Conservation (phyloP, 2,113 vertebrate genomes). For the Seriola quinqueradiata region DNA sequence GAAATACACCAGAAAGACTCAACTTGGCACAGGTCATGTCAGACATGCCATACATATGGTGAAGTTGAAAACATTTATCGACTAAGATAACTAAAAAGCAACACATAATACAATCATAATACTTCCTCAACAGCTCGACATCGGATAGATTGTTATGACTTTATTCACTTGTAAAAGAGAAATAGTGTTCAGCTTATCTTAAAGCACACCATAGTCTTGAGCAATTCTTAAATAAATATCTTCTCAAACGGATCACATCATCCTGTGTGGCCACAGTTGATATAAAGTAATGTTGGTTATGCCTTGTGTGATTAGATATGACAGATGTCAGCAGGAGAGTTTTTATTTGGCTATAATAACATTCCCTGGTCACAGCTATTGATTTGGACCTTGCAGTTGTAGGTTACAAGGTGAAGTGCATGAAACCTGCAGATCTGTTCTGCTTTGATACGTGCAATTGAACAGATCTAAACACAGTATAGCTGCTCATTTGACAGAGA, state of each 20-base stretch:
- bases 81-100: too few relatives aligned
- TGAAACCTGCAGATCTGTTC: background rate
- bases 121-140: too few relatives aligned
- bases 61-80: too few relatives aligned
- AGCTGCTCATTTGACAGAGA: background rate
- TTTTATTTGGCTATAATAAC: background rate
- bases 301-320: background rate
- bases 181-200: background rate
- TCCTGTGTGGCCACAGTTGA: background rate
- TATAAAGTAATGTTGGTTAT: background rate
- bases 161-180: too few relatives aligned
- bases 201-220: background rate
- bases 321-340: slow-evolving; percentile 2
- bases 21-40: background rate
- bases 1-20: background rate
- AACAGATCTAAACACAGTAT: background rate
- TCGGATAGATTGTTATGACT: too few relatives aligned
- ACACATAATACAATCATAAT: too few relatives aligned
- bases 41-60: too few relatives aligned
- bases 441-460: slow-evolving; percentile 16
- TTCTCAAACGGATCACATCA: background rate
- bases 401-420: background rate
- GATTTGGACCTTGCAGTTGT: background rate
- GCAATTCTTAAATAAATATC: background rate
- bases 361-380: slow-evolving; percentile 5